Evolutionary conservation across 2,113 vertebrate genomes (phyloP).

Genomic region (Muscicapa adusta): DNA sequence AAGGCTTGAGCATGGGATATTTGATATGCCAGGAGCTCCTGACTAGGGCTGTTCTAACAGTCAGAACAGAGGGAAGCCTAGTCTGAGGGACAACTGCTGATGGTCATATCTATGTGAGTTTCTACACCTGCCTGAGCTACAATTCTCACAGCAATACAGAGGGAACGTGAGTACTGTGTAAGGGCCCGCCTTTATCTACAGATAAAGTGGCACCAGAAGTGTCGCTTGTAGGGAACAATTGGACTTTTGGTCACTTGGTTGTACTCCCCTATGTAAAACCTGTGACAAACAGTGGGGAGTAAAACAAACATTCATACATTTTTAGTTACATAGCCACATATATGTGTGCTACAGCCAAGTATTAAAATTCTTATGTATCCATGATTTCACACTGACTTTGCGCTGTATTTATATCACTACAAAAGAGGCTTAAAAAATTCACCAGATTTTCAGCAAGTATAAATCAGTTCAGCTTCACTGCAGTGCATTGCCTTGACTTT

Average conservation of each 20-base stretch:
- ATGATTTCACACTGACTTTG: background rate
- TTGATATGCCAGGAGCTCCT: background rate
- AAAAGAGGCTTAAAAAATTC: conserved; percentile 8
- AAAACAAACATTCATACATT: background rate
- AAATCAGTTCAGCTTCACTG: background rate
- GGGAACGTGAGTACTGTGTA: background rate
- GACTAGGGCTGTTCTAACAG: background rate
- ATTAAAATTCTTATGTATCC: background rate
- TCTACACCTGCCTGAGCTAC: background rate
- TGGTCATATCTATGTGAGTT: background rate
- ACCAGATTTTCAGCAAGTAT: background rate
- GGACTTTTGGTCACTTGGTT: background rate
- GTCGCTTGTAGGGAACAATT: fast-evolving
- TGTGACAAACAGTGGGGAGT: background rate
- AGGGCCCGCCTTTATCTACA: background rate
- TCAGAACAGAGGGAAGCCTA: background rate
- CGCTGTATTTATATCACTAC: background rate
- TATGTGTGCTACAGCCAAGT: background rate
- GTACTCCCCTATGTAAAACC: background rate
- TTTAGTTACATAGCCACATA: background rate
- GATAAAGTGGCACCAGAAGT: background rate
- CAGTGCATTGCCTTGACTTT: background rate
- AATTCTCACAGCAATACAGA: background rate
- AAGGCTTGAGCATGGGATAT: background rate
- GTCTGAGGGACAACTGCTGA: background rate